Conservation (phyloP, 1,140 invertebrate genomes). For the Pachypeltis micranthus region DNA sequence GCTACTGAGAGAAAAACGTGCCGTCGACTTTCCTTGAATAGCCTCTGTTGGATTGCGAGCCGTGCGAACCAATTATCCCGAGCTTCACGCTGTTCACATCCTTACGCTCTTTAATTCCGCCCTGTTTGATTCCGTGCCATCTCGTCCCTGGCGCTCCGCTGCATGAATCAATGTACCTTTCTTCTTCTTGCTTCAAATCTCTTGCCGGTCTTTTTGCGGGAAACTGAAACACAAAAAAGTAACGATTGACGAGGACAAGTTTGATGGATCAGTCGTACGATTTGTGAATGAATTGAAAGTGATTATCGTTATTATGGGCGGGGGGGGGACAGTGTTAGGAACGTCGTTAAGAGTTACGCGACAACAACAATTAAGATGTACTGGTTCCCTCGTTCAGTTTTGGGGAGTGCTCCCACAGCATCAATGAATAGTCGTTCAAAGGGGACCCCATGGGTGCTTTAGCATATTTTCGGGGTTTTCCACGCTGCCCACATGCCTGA, state of each 20-base stretch:
- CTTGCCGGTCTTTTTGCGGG: slow-evolving; percentile 6
- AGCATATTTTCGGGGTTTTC: no score
- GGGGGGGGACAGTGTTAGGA: not conserved
- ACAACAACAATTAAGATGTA: no score
- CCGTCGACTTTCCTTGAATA: slow-evolving; percentile 39
- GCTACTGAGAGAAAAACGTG: slow-evolving; percentile 33
- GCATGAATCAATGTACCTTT: not conserved
- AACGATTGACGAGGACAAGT: no score
- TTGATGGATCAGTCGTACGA: no score
- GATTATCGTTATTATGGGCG: not conserved
- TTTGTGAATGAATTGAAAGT: no score
- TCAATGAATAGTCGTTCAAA: no score
- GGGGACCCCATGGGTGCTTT: no score
- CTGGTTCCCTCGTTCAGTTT: no score
- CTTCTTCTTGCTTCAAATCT: slow-evolving; percentile 16
- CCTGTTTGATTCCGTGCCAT: slow-evolving; percentile 23
- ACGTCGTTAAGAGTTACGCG: no score
- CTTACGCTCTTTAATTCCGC: slow-evolving; percentile 24
- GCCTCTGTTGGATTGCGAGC: slow-evolving; percentile 37
- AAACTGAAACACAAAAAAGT: slow-evolving; percentile 13
- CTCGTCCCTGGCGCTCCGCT: slow-evolving; percentile 10
- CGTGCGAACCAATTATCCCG: slow-evolving; percentile 37
- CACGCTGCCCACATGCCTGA: no score
- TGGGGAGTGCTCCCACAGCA: no score
- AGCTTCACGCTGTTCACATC: slow-evolving; percentile 37